Evolutionary conservation across 1,140 invertebrate species (phyloP).

Genomic region (Ceratosolen solmsi): DNA sequence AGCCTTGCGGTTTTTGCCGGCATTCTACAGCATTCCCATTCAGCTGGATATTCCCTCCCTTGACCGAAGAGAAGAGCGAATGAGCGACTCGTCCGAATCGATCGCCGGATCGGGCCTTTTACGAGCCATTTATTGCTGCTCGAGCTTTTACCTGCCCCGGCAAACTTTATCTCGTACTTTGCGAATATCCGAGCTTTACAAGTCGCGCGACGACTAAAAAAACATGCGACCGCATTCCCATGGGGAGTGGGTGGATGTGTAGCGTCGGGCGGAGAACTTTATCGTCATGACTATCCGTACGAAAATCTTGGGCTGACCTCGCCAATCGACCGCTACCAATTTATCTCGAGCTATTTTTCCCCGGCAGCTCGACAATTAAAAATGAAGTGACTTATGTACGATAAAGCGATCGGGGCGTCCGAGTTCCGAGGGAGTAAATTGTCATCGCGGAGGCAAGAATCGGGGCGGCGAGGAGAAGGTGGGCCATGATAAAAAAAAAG

Average conservation of each 20-base stretch:
- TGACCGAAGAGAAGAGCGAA: neutral
- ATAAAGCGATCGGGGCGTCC: neutral
- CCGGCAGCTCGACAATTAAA: neutral
- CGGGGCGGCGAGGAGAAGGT: too few relatives aligned
- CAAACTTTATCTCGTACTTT: neutral
- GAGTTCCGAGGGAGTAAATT: neutral
- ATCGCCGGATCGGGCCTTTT: slow-evolving; percentile 2
- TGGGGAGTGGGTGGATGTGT: too few relatives aligned
- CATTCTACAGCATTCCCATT: slow-evolving; percentile 75
- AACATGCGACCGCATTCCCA: too few relatives aligned
- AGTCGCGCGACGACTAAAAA: too few relatives aligned
- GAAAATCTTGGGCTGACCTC: too few relatives aligned
- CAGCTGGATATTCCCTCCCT: slow-evolving; percentile 64
- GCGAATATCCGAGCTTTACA: neutral
- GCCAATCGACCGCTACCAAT: too few relatives aligned
- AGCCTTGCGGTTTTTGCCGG: slow-evolving; percentile 71
- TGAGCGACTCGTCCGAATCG: neutral
- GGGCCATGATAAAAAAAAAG: neutral
- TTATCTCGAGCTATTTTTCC: too few relatives aligned
- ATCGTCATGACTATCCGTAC: too few relatives aligned
- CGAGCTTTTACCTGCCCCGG: neutral
- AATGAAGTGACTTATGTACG: neutral
- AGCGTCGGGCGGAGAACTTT: too few relatives aligned
- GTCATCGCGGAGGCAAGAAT: neutral
- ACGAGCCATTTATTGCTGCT: neutral